Conservation (phyloP, 2,113 vertebrate genomes). For the Semnornis frantzii region DNA sequence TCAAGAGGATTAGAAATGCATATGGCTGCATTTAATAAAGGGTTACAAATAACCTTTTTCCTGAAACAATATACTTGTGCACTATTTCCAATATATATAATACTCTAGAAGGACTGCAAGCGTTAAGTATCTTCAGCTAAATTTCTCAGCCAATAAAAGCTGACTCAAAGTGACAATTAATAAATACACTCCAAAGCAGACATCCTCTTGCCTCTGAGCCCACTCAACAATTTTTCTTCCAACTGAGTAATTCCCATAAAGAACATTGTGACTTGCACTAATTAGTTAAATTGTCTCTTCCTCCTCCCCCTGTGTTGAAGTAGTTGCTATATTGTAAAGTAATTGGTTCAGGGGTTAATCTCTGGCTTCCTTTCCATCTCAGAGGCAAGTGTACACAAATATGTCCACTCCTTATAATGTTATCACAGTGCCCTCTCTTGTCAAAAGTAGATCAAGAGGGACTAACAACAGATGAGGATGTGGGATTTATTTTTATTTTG, state of each 20-base stretch:
- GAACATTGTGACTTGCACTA: background rate
- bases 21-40: background rate
- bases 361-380: background rate
- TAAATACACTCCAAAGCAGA: background rate
- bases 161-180: conserved; percentile 17
- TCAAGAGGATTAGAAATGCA: background rate
- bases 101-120: background rate
- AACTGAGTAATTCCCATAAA: conserved; percentile 17
- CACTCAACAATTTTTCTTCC: conserved; percentile 23
- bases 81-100: background rate
- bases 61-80: background rate
- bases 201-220: background rate
- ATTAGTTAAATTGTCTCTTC: background rate
- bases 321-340: conserved; percentile 5
- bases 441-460: conserved; percentile 58
- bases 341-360: conserved; percentile 58
- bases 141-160: background rate
- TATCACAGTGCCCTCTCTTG: conserved; percentile 84
- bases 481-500: background rate
- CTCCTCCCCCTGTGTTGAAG: background rate
- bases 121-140: background rate
- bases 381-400: conserved; percentile 14
- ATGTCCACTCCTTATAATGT: conserved; percentile 77
- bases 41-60: background rate
- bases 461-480: background rate